Conservation (phyloP, 2,113 vertebrate genomes). For the Regulus satrapa region DNA sequence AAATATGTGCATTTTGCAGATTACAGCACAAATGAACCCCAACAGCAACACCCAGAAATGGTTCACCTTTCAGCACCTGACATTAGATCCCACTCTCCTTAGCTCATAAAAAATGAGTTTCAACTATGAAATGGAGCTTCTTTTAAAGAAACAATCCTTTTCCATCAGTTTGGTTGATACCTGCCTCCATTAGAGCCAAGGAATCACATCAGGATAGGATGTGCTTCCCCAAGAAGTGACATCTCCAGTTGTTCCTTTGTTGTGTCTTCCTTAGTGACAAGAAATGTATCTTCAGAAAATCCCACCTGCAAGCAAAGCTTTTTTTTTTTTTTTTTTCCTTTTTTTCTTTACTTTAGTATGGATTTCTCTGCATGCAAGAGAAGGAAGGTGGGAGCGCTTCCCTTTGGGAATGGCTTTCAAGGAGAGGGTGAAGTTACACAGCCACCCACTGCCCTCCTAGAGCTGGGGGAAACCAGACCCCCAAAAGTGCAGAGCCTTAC, state of each 20-base stretch:
- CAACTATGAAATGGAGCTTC: background rate
- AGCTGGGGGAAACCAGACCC: background rate
- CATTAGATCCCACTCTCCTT: background rate
- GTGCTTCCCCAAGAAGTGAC: background rate
- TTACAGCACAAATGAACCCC: accelerated
- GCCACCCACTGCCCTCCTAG: background rate
- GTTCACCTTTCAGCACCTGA: background rate
- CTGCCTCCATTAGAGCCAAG: background rate
- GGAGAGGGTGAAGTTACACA: background rate
- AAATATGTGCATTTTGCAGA: background rate
- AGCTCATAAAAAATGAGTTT: background rate
- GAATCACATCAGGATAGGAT: background rate
- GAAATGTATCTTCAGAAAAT: background rate
- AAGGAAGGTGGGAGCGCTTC: background rate
- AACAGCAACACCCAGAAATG: background rate
- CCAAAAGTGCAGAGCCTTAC: background rate
- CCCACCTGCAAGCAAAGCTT: background rate
- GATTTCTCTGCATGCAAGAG: background rate
- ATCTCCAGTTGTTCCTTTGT: background rate
- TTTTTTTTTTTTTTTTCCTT: background rate
- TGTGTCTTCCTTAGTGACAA: background rate
- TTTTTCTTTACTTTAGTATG: accelerated
- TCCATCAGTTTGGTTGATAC: background rate
- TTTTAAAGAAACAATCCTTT: background rate
- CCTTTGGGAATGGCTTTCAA: background rate